Evolutionary conservation across 23 tunicate species (phyloP).

Genomic region (Phallusia fumigata): DNA sequence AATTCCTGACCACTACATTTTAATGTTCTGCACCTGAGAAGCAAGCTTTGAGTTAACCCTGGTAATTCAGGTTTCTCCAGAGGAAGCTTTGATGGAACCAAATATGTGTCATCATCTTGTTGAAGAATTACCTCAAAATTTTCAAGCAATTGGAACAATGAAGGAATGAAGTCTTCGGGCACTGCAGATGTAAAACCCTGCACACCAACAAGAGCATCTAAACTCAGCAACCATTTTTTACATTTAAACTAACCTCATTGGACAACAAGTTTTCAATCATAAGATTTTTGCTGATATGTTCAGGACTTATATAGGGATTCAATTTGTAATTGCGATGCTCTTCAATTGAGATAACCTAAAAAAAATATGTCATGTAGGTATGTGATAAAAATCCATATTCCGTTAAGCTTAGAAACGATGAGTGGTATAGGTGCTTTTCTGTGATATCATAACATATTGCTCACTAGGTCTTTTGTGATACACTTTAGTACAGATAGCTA

Average conservation of each 20-base stretch:
- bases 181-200: background rate
- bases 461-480: too few species aligned
- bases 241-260: background rate
- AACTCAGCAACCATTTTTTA: background rate
- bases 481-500: too few species aligned
- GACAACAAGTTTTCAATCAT: conserved; percentile 26
- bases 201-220: background rate
- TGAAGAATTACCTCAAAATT: conserved; percentile 47
- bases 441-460: too few species aligned
- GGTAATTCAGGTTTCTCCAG: conserved; percentile 21
- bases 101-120: conserved; percentile 45
- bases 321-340: conserved; percentile 39
- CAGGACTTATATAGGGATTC: conserved; percentile 36
- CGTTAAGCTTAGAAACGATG: too few species aligned
- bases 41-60: background rate
- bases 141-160: conserved; percentile 44
- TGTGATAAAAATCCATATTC: too few species aligned
- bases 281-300: conserved; percentile 38
- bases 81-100: conserved; percentile 57
- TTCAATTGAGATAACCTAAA: conserved; percentile 43
- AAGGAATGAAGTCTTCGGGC: conserved; percentile 32
- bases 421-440: too few species aligned
- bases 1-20: background rate
- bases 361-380: background rate
- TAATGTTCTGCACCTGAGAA: background rate